Base-by-base conservation (phyloP, 2,113 vertebrate genomes). In the Delphinus delphis region DNA sequence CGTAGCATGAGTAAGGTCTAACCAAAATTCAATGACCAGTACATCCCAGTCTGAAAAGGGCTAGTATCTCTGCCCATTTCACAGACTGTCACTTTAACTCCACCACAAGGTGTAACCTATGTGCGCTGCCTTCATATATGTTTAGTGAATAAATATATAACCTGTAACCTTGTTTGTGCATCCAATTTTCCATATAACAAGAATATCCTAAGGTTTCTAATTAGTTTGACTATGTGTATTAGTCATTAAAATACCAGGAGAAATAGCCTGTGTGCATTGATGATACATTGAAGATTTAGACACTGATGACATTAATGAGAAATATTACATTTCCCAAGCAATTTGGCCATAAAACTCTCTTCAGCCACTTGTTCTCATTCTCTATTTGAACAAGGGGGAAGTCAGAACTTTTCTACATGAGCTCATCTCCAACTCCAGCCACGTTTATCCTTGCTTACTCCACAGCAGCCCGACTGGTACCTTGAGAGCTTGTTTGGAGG, bases 201-300 rank as follows among this genome's bases (percentile, higher is more conserved):
- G 4, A 86, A 36, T 2, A 65, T 94, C 36, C 31, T 89, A 76
- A 87, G 1, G 15, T 93, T 97, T 93, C 17, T 82, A 85, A 79
- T 70, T 58, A 88, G 23, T 38, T 97, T 90, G 20, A 79, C 15
- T 89, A 23, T 65, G 1, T 85, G 15, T 53, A 81, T 86, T 81
- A 82, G 90, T 79, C 26, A 58, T 86, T 60, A 77, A 95, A 96
- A 88, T 88, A 74, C 17, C 44, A 88, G 26, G 28, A 73, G 18
- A 77, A 95, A 89, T 73, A 41, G 12, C 36, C 58, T 85, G 20
- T 71, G 53, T 82, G 14, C 28, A 81, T 44, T 81, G 58, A 20
- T 79, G 90, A 94, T 74, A 63, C 44, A 91, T 90, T 97, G 80
- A 79, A 96, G n/a, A 93, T 76, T 83, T 63, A 58, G 74, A 62